Conservation (phyloP, 2,888 invertebrate species). For the Ophion slaviceki region DNA sequence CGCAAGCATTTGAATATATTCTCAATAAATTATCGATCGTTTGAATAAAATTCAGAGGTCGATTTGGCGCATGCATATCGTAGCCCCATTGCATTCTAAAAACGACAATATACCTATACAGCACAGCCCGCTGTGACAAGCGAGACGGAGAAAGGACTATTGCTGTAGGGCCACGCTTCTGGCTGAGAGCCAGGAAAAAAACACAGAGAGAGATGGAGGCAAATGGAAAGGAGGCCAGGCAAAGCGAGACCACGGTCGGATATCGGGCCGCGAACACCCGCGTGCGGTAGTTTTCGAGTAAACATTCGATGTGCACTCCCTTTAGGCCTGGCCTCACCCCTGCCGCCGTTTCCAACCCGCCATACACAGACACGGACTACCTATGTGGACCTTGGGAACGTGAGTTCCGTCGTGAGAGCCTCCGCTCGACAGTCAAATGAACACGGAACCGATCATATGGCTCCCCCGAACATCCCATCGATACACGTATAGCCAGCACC, state of each 20-base stretch:
- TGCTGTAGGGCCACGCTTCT: conserved; percentile 46
- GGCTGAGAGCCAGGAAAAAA: conserved; percentile 45
- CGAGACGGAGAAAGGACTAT: not conserved
- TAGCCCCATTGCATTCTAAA: conserved; percentile 29
- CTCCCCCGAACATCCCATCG: not conserved
- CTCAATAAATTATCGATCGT: not conserved
- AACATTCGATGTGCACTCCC: conserved; percentile 56
- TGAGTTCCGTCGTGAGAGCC: conserved; percentile 28
- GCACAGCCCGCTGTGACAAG: not conserved
- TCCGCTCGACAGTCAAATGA: conserved; percentile 44
- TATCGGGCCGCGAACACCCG: conserved; percentile 54
- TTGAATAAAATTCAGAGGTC: not conserved
- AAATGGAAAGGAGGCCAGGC: conserved; percentile 62
- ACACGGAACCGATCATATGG: conserved; percentile 33
- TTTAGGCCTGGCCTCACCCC: not conserved
- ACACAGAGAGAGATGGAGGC: conserved; percentile 46
- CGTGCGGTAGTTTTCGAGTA: conserved; percentile 55
- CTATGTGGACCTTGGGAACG: conserved; percentile 33
- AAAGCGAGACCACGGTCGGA: conserved; percentile 39
- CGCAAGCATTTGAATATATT: not conserved
- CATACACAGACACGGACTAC: not conserved
- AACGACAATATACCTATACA: not conserved
- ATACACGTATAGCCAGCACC: not conserved
- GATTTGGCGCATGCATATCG: not conserved
- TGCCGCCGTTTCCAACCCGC: not conserved